Conservation (phyloP, 1,140 invertebrate species). For the Drosophila sp. region DNA sequence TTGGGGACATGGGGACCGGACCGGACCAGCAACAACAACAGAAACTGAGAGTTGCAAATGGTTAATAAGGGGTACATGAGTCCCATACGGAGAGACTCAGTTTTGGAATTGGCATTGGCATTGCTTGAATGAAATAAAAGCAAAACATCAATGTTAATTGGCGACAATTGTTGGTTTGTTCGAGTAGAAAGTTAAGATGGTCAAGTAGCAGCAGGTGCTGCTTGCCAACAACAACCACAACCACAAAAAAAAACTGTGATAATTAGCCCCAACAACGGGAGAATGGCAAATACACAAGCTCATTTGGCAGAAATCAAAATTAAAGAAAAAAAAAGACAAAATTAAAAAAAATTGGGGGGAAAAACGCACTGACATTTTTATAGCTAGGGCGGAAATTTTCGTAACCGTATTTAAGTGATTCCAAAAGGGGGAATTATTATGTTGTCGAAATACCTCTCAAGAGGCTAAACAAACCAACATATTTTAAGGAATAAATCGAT, state of each 20-base stretch:
- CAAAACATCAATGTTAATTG: slow-evolving; percentile 55
- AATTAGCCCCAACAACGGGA: slow-evolving; percentile 39
- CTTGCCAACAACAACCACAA: slow-evolving; percentile 5
- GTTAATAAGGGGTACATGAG: slow-evolving; percentile 15
- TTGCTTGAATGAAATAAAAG: slow-evolving; percentile 25
- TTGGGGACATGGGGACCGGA: slow-evolving; percentile 4
- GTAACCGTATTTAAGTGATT: neutral
- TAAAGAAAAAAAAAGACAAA: slow-evolving; percentile 27
- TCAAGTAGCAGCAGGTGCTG: slow-evolving; percentile 42
- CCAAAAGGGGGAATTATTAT: neutral
- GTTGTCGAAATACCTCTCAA: no score
- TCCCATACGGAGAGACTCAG: neutral
- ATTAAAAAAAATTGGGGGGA: slow-evolving; percentile 16
- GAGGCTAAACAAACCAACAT: no score
- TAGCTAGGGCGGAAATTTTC: neutral
- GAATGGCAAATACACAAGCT: slow-evolving; percentile 47
- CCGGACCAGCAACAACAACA: neutral
- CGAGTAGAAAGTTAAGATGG: slow-evolving; percentile 52
- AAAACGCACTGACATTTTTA: slow-evolving; percentile 3
- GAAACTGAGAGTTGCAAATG: slow-evolving; percentile 2
- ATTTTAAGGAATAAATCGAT: no score
- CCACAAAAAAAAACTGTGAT: slow-evolving; percentile 39
- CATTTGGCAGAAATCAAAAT: slow-evolving; percentile 35
- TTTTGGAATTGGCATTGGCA: slow-evolving; percentile 18
- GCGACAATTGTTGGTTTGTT: slow-evolving; percentile 70